Conservation (phyloP, 2,888 invertebrate genomes). For the Amblyteles armatorius region DNA sequence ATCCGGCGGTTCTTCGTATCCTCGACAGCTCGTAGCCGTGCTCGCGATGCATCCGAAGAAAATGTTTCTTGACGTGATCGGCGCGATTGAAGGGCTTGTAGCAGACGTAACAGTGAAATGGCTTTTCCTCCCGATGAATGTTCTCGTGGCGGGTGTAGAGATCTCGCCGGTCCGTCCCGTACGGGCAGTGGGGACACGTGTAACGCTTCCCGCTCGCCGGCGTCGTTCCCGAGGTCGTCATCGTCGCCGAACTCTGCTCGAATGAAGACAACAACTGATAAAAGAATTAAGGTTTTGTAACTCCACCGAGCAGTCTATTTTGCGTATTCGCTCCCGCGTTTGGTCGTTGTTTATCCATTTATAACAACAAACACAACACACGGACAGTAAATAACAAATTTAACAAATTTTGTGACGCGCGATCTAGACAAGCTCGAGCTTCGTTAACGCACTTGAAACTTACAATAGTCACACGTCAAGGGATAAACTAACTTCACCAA, state of each 20-base stretch:
- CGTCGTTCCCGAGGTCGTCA: conserved; percentile 65
- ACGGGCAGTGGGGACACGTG: conserved; percentile 94
- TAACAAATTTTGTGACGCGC: neutral
- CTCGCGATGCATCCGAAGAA: conserved; percentile 96
- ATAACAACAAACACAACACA: neutral
- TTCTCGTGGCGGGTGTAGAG: conserved; percentile 96
- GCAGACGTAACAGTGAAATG: conserved; percentile 97
- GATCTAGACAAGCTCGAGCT: neutral
- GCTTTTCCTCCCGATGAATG: conserved; percentile 97
- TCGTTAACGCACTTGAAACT: neutral
- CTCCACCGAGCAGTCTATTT: neutral
- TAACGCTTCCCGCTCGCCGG: conserved; percentile 88
- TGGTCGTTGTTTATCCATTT: neutral
- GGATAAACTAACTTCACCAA: neutral
- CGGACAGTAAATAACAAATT: neutral
- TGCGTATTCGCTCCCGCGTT: neutral
- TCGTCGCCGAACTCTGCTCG: conserved; percentile 54
- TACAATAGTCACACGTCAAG: neutral
- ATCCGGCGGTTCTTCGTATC: conserved; percentile 88
- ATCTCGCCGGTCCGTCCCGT: conserved; percentile 96
- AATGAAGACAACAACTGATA: neutral
- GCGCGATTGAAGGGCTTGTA: conserved; percentile 97
- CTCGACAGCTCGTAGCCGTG: conserved; percentile 94
- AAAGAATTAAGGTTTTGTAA: neutral
- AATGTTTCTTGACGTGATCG: conserved; percentile 97